Evolutionary conservation across 1,140 invertebrate genomes (phyloP).

Genomic region (Drosophila neocordata): DNA sequence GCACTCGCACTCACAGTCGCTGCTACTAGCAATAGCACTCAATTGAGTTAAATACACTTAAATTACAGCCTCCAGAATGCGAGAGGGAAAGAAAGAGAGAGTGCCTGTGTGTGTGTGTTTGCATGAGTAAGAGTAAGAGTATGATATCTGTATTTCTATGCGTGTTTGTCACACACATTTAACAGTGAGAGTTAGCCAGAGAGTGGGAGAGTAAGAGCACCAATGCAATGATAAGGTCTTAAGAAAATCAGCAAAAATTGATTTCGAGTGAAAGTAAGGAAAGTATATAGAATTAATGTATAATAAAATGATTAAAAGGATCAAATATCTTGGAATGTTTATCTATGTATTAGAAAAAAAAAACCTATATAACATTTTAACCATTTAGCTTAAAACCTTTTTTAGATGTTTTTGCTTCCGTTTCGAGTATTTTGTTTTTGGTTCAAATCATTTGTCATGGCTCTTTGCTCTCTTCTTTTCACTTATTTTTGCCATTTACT

Average conservation of each 20-base stretch:
- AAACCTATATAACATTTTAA: too few species aligned
- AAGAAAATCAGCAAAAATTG: too few species aligned
- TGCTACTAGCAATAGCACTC: constrained; percentile 19
- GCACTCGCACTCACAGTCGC: constrained; percentile 1
- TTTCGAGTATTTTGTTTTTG: background rate
- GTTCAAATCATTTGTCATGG: constrained; percentile 49
- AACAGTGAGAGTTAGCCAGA: constrained; percentile 4
- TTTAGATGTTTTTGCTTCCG: background rate
- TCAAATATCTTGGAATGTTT: too few species aligned
- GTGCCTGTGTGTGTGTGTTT: too few species aligned
- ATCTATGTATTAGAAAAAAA: too few species aligned
- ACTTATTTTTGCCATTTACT: constrained; percentile 25
- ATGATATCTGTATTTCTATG: too few species aligned
- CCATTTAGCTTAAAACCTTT: too few species aligned
- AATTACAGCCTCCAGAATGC: constrained; percentile 24
- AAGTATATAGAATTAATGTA: background rate
- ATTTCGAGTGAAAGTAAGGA: background rate
- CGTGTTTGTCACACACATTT: too few species aligned
- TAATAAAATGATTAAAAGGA: too few species aligned
- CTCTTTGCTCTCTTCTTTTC: constrained; percentile 15
- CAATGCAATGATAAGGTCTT: too few species aligned
- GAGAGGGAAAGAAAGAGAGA: constrained; percentile 1
- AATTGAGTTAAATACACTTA: constrained; percentile 32
- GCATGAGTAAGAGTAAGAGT: too few species aligned
- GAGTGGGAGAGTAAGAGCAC: constrained; percentile 12